phyloP scores from a whole-genome alignment of 1,140 invertebrate species.

The Adelges cooleyi region DNA sequence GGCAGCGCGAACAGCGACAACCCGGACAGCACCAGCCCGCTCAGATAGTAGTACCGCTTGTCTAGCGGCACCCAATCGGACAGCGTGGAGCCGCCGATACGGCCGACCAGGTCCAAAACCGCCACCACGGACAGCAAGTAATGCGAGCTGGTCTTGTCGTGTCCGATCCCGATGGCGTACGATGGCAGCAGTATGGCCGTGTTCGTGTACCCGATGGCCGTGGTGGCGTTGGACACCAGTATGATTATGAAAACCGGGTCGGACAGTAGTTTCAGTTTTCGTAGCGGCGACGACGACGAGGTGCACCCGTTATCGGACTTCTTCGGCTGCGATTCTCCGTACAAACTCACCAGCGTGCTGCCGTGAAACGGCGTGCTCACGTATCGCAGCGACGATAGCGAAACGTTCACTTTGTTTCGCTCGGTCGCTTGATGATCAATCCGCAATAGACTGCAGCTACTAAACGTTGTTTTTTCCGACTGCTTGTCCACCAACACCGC shows the following conservation, averaged over 20 bases:
- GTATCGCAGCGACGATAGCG: conserved; percentile 68
- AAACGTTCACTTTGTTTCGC: conserved; percentile 31
- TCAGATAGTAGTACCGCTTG: conserved; percentile 68
- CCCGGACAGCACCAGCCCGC: conserved; percentile 62
- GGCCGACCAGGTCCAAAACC: conserved; percentile 60
- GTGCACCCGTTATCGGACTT: neutral
- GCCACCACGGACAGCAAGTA: conserved; percentile 66
- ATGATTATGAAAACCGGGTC: conserved; percentile 71
- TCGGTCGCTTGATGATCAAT: neutral
- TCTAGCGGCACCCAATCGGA: conserved; percentile 60
- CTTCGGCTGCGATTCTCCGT: conserved; percentile 59
- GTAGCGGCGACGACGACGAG: neutral
- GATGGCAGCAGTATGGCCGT: conserved; percentile 66
- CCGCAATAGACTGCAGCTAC: conserved; percentile 32
- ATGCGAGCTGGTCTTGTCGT: conserved; percentile 53
- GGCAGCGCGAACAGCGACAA: conserved; percentile 57
- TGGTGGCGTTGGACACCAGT: conserved; percentile 68
- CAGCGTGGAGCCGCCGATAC: conserved; percentile 67
- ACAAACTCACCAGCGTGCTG: conserved; percentile 61
- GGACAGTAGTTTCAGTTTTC: conserved; percentile 54
- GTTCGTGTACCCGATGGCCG: conserved; percentile 74
- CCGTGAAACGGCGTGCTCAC: conserved; percentile 72
- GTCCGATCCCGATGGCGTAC: conserved; percentile 56
- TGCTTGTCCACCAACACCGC: no score
- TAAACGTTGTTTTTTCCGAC: conserved; percentile 29